phyloP scores from a whole-genome alignment of 2,113 vertebrate species.

The Myrmecophaga tridactyla region DNA sequence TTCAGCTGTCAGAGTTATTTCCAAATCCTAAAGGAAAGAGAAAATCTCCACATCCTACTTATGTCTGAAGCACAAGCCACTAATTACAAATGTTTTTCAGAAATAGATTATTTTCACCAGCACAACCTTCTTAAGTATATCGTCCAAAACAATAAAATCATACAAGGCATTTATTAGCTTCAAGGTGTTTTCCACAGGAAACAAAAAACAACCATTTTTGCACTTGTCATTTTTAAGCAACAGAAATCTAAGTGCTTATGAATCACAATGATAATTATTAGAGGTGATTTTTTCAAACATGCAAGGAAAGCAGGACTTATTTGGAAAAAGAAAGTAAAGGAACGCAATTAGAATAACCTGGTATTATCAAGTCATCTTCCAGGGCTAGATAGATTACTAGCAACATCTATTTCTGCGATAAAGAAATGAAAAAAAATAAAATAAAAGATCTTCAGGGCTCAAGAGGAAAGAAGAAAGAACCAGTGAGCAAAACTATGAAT shows the following conservation, averaged over 20 bases:
- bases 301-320: not conserved
- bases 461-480: not conserved
- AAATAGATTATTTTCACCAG: constrained; percentile 1
- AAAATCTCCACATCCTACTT: not conserved
- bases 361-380: not conserved
- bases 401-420: not conserved
- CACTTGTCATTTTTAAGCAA: constrained; percentile 38
- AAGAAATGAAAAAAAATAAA: not conserved
- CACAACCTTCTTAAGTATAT: not conserved
- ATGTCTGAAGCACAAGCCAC: not conserved
- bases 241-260: constrained; percentile 19
- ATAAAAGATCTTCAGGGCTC: not conserved
- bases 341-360: not conserved
- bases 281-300: not conserved
- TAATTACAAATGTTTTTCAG: not conserved
- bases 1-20: not conserved
- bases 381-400: not conserved
- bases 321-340: not conserved
- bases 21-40: not conserved
- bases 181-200: not conserved
- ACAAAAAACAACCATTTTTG: not conserved
- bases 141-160: constrained; percentile 23
- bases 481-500: not conserved
- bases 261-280: constrained; percentile 8
- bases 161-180: not conserved